phyloP scores from a whole-genome alignment of 2,113 vertebrate species.

The Proteles cristata region DNA sequence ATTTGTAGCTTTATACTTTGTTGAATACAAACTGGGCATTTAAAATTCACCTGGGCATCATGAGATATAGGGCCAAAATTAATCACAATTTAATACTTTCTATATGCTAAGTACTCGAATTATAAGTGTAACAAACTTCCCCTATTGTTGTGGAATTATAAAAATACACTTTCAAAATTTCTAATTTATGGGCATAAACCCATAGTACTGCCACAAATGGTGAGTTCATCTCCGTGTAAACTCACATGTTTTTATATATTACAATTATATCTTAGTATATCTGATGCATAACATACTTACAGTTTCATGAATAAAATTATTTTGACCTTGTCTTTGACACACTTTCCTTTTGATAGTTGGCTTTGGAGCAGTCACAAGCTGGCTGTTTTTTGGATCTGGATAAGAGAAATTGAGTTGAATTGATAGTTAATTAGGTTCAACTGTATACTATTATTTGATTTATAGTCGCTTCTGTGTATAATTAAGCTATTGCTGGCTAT shows the following conservation, averaged over 20 bases:
- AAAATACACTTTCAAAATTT: neutral
- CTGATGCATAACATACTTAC: neutral
- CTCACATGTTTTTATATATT: neutral
- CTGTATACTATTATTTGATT: neutral
- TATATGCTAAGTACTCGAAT: neutral
- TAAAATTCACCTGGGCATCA: neutral
- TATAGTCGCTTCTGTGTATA: neutral
- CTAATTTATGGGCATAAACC: neutral
- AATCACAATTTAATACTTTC: neutral
- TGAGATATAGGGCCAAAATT: neutral
- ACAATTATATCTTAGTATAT: neutral
- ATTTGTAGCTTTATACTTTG: slow-evolving; percentile 50
- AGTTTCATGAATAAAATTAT: neutral
- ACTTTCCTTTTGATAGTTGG: neutral
- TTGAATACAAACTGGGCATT: slow-evolving; percentile 39
- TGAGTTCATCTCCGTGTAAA: neutral
- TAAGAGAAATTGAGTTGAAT: neutral
- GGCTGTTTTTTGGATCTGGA: neutral
- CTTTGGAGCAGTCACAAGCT: neutral
- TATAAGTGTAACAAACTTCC: neutral
- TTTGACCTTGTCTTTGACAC: neutral
- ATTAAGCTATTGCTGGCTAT: neutral
- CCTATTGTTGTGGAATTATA: neutral
- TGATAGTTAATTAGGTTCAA: neutral
- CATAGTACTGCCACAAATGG: neutral